These are phyloP conservation scores for Galaxea fascicularis DNA, from an alignment of 92 coral and sea anemone species.

Conservation along the genomic window DNA sequence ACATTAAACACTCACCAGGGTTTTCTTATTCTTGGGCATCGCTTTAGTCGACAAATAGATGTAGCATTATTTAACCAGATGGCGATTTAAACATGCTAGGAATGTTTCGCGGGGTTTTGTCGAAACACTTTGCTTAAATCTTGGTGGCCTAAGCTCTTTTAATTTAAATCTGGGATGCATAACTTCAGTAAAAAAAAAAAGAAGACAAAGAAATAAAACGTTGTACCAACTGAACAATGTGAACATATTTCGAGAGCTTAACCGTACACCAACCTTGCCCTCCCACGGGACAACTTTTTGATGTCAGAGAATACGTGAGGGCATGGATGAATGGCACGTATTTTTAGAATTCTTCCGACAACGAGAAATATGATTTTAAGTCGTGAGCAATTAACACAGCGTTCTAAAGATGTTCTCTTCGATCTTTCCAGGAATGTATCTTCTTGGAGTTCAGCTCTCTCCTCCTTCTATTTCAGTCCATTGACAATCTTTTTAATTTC, in stretches of 20 bases:
- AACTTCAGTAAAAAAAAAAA: background rate
- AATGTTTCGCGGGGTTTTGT: constrained; percentile 31
- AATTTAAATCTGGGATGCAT: background rate
- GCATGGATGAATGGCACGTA: background rate
- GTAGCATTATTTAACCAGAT: constrained; percentile 12
- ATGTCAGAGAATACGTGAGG: background rate
- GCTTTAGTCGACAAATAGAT: constrained; percentile 12
- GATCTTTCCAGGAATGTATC: background rate
- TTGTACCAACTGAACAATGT: no score
- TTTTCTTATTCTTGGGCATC: background rate
- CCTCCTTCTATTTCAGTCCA: constrained; percentile 59
- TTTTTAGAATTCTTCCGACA: constrained; percentile 9
- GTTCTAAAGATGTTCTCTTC: background rate
- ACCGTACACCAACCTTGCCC: no score
- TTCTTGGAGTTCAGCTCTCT: background rate
- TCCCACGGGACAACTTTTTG: background rate
- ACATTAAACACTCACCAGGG: constrained; percentile 1
- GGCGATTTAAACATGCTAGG: constrained; percentile 34
- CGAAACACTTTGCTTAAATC: background rate
- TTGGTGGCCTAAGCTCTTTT: background rate
- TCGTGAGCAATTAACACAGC: constrained; percentile 42
- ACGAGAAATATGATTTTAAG: constrained; percentile 33
- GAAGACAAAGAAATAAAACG: background rate
- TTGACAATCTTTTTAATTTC: constrained; percentile 89
- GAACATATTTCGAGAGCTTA: no score